Evolutionary conservation across 1,140 invertebrate genomes (phyloP), one percentile per base, ranked within the genome.

Genomic region (Platorchestia sp.): DNA sequence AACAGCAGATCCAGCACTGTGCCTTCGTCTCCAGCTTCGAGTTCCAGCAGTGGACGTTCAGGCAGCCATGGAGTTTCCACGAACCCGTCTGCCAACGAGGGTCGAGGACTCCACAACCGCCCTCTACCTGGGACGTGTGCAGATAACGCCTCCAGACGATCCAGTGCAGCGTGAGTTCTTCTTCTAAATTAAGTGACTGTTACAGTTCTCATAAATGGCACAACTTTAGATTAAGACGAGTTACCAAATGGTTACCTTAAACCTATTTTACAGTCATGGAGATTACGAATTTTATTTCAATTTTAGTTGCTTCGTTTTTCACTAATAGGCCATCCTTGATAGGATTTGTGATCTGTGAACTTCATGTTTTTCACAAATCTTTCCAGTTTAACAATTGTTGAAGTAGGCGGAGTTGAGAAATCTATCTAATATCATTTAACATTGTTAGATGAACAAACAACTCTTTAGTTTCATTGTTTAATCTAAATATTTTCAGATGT

Each of bases 141-240:
- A 6, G 91, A 93, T 45, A 44, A 47, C 45, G 91, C 43, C 0
- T 93, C 91, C 36, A 44, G 91, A 45, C 43, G 91, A 27, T 93
- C 91, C 19, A 93, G 91, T 93, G 91, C 91, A 7, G 40, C 7
- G 91, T 93, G 44, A 93, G 87, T 75, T 75, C 59, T 75, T 51
- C 6, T 51, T 51, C 47, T 51, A 51, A 51, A 6, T 6, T 10
- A 51, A 6, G 47, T n/a, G n/a, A n/a, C n/a, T n/a, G n/a, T n/a
- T n/a, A 51, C 6, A 19, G 47, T 51, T 10, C 47, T 19, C 19
- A 51, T 10, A 19, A 51, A 51, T 51, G 47, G 19, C 47, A 19
- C 47, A 51, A 10, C 19, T 19, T 51, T 10, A 3, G 36, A 10
- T 75, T 75, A 36, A 10, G 59, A 75, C 59, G 14, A 75, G 19